A percentile compares a stretch with the other conserved stretches of the same genome.
Conservation (phyloP, 2,888 invertebrate genomes). For the Coleophora flavipennella region DNA sequence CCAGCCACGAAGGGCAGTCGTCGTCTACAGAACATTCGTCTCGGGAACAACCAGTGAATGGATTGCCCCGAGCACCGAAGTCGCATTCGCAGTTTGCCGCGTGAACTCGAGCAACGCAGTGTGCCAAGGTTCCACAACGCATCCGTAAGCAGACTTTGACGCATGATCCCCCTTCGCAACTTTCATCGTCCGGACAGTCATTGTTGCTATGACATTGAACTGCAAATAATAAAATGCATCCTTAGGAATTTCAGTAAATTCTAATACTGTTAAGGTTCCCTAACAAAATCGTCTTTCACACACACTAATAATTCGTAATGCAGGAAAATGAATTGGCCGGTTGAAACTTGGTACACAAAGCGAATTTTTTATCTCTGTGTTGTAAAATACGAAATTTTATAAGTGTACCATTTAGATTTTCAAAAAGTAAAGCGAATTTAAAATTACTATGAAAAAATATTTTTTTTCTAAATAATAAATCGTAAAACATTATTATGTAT, state of each 20-base stretch:
- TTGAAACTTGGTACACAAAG: too few relatives aligned
- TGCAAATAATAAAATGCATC: constrained; percentile 35
- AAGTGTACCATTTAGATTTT: too few relatives aligned
- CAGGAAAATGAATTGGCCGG: too few relatives aligned
- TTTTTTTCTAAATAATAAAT: background rate
- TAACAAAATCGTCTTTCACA: too few relatives aligned
- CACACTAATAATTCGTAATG: too few relatives aligned
- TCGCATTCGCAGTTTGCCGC: constrained; percentile 85
- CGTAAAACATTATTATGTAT: background rate
- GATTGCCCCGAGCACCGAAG: constrained; percentile 83
- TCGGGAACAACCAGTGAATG: constrained; percentile 81
- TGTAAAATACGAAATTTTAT: too few relatives aligned
- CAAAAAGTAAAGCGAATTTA: too few relatives aligned
- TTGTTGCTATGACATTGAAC: constrained; percentile 89
- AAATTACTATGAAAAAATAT: too few relatives aligned
- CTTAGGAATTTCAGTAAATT: too few relatives aligned
- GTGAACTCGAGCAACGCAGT: constrained; percentile 85
- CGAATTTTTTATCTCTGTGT: too few relatives aligned
- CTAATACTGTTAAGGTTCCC: too few relatives aligned
- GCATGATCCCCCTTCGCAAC: constrained; percentile 87
- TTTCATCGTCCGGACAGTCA: constrained; percentile 86
- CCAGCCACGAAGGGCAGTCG: constrained; percentile 85
- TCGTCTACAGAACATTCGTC: constrained; percentile 83
- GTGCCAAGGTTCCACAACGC: constrained; percentile 86
- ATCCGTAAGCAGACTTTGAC: constrained; percentile 84